These are phyloP conservation scores for Ptiloglossa arizonensis DNA, from an alignment of 1,140 invertebrate genomes.

Conservation along the genomic window DNA sequence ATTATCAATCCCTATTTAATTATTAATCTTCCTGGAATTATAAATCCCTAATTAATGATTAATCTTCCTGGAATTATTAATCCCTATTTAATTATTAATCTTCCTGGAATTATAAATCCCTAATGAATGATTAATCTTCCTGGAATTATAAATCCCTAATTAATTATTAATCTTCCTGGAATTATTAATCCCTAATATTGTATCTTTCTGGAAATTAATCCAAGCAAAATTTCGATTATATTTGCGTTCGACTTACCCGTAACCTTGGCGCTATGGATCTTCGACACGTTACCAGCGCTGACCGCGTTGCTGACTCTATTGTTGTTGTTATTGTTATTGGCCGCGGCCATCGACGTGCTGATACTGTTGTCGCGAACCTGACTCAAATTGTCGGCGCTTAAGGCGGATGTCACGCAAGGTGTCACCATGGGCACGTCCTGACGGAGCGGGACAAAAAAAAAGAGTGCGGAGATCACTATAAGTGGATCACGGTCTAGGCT, in stretches of 20 bases:
- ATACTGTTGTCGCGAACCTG: conserved; percentile 70
- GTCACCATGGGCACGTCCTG: conserved; percentile 72
- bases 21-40: no score
- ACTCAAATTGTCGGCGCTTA: conserved; percentile 76
- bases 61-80: no score
- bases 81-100: no score
- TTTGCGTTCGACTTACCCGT: conserved; percentile 57
- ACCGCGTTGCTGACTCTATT: conserved; percentile 72
- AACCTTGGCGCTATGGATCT: conserved; percentile 71
- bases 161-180: no score
- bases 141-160: no score
- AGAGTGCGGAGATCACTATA: background rate
- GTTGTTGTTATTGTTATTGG: conserved; percentile 66
- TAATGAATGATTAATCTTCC: no score
- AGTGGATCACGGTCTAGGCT: background rate
- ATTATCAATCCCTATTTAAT: no score
- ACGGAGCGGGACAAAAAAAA: conserved; percentile 12
- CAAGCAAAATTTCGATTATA: no score
- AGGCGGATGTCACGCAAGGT: conserved; percentile 75
- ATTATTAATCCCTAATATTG: no score
- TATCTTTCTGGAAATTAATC: no score
- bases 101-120: no score
- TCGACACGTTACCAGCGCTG: conserved; percentile 75
- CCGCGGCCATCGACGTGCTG: conserved; percentile 55
- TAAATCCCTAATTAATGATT: no score